Evolutionary conservation across 2,888 invertebrate species (phyloP).

Genomic region (Bombylius major): DNA sequence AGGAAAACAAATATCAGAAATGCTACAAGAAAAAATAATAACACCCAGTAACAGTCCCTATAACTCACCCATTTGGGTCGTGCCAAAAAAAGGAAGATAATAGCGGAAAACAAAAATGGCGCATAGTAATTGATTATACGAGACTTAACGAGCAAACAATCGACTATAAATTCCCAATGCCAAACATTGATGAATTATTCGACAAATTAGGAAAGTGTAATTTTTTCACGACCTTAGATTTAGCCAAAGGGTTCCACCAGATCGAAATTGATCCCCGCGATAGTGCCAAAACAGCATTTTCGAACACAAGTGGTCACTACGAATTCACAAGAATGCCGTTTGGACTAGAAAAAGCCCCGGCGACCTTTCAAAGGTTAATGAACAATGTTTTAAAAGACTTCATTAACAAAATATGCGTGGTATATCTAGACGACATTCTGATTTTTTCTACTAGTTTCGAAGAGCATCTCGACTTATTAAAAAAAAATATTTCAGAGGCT

Average conservation of each 20-base stretch:
- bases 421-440: not conserved
- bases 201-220: too few species aligned
- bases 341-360: not conserved
- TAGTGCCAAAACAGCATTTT: too few species aligned
- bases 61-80: conserved; percentile 16
- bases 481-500: not conserved
- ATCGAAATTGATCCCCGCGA: not conserved
- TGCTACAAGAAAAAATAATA: conserved; percentile 16
- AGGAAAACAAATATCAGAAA: conserved; percentile 10
- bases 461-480: not conserved
- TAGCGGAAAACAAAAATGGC: conserved; percentile 1
- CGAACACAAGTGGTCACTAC: not conserved
- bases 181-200: too few species aligned
- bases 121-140: conserved; percentile 1
- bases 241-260: conserved; percentile 1
- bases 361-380: too few species aligned
- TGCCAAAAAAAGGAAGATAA: conserved; percentile 13
- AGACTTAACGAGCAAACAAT: too few species aligned
- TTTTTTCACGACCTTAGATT: not conserved
- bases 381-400: too few species aligned
- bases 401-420: too few species aligned
- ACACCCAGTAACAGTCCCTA: conserved; percentile 15
- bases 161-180: too few species aligned
- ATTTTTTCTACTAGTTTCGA: conserved; percentile 1
- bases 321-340: not conserved